These are phyloP conservation scores for Melipona quadrifasciata DNA, from an alignment of 1,140 invertebrate genomes.

Conservation along the genomic window DNA sequence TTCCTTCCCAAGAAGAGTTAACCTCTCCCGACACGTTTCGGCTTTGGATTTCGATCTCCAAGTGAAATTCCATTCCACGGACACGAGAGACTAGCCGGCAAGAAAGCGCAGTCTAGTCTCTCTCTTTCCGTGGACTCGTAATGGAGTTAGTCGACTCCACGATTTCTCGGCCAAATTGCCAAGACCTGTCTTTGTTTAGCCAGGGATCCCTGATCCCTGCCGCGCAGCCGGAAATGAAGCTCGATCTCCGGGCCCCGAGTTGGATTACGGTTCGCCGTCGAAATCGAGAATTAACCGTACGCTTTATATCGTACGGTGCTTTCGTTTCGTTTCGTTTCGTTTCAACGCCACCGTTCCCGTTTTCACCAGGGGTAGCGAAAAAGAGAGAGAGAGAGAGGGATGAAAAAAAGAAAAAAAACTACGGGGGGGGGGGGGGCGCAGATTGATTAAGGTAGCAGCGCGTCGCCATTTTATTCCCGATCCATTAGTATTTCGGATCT, in stretches of 20 bases:
- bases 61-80: slow-evolving; percentile 23
- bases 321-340: slow-evolving; percentile 28
- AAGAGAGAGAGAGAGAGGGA: too few relatives aligned
- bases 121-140: background rate
- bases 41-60: slow-evolving; percentile 15
- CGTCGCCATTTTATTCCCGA: background rate
- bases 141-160: slow-evolving; percentile 37
- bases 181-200: slow-evolving; percentile 45
- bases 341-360: background rate
- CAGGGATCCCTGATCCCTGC: slow-evolving; percentile 24
- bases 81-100: too few relatives aligned
- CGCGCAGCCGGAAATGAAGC: slow-evolving; percentile 45
- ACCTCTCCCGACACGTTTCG: background rate
- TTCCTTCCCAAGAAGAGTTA: background rate
- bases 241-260: background rate
- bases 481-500: slow-evolving; percentile 42
- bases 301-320: slow-evolving; percentile 25
- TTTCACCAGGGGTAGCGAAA: background rate
- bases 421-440: background rate
- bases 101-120: too few relatives aligned
- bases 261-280: slow-evolving; percentile 10
- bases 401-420: background rate
- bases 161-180: slow-evolving; percentile 42
- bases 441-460: slow-evolving; percentile 19
- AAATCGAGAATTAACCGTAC: slow-evolving; percentile 37